Evolutionary conservation across 2,888 invertebrate genomes (phyloP).

Genomic region (Sinotaia quadrata): DNA sequence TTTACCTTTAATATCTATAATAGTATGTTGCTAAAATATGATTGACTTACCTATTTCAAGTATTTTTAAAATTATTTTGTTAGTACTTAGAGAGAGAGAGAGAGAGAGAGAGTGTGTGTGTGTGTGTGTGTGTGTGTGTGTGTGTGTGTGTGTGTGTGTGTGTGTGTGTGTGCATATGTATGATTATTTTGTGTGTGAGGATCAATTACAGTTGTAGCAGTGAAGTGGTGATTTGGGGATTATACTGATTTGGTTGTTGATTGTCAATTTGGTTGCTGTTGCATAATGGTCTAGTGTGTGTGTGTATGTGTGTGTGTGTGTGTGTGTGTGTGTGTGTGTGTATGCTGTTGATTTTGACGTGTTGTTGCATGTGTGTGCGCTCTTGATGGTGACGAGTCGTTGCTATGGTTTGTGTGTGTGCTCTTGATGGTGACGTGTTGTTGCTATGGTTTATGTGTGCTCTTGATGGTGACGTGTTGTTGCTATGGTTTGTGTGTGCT

Average conservation of each 20-base stretch:
- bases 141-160: constrained; percentile 21
- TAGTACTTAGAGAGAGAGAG: too few species aligned
- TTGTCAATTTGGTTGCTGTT: too few species aligned
- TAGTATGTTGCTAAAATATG: too few species aligned
- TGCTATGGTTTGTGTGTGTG: not conserved
- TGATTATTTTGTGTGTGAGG: not conserved
- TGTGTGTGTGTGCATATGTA: constrained; percentile 15
- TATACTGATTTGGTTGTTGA: too few species aligned
- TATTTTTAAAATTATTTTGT: too few species aligned
- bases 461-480: not conserved
- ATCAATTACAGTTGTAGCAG: too few species aligned
- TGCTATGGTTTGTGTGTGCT: too few species aligned
- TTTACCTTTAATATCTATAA: too few species aligned
- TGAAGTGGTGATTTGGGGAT: too few species aligned
- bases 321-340: constrained; percentile 18
- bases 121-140: constrained; percentile 22
- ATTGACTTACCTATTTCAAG: too few species aligned
- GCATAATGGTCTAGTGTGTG: too few species aligned
- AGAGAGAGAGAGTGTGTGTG: too few species aligned
- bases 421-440: not conserved
- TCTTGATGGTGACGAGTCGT: not conserved
- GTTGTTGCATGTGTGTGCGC: not conserved
- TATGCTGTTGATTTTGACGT: constrained; percentile 1
- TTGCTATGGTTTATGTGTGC: not conserved
- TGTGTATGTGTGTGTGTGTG: constrained; percentile 19